These are phyloP conservation scores for Pseudotriccus pelzelni DNA, from an alignment of 2,797 vertebrate genomes.

Conservation along the genomic window DNA sequence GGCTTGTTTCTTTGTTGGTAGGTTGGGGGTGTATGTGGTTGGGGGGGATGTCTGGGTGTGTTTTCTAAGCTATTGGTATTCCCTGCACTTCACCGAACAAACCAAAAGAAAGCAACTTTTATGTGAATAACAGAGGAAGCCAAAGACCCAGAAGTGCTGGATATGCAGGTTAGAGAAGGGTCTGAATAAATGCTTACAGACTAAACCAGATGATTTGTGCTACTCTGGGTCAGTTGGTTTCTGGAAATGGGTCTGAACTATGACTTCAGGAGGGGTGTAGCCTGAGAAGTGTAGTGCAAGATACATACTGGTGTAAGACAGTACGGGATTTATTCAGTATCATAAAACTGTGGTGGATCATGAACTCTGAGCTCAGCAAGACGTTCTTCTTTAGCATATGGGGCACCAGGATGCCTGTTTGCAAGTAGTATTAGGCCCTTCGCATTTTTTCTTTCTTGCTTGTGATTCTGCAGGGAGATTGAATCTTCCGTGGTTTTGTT, in stretches of 20 bases:
- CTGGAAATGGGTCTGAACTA: not conserved
- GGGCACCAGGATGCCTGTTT: not conserved
- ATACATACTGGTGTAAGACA: not conserved
- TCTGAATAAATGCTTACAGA: not conserved
- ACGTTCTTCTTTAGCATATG: not conserved
- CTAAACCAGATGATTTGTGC: not conserved
- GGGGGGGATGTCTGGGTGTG: too few relatives aligned
- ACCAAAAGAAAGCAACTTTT: not conserved
- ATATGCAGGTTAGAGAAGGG: not conserved
- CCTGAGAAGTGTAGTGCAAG: not conserved
- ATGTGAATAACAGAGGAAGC: not conserved
- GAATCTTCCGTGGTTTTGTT: not conserved
- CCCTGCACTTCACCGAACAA: not conserved
- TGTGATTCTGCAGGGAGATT: not conserved
- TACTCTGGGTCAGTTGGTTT: not conserved
- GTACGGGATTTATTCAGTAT: not conserved
- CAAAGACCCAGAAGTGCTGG: not conserved
- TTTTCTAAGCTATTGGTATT: not conserved
- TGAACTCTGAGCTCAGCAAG: not conserved
- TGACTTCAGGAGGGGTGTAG: not conserved
- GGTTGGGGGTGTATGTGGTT: too few relatives aligned
- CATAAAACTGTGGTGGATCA: not conserved
- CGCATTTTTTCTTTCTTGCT: not conserved
- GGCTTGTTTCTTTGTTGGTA: not conserved
- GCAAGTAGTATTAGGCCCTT: not conserved